Evolutionary conservation across 2,113 vertebrate genomes (phyloP).

Genomic region (Pelusios castaneus): DNA sequence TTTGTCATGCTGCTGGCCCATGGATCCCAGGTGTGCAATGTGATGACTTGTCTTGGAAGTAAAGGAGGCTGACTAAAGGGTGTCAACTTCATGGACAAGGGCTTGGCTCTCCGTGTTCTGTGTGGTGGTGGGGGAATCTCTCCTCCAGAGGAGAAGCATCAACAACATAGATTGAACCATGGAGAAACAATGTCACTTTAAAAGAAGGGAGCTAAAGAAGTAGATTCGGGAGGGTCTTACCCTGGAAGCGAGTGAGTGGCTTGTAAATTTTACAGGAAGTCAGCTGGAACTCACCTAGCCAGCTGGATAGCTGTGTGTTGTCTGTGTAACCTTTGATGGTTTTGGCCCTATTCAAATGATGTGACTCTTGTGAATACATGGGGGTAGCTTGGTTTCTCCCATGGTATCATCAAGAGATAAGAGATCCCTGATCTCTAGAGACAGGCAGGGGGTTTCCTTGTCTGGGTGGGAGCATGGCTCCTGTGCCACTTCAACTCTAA

Average conservation of each 20-base stretch:
- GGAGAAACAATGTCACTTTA: background rate
- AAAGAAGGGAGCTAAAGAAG: background rate
- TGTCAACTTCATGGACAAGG: background rate
- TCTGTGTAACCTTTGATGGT: background rate
- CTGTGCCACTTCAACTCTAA: background rate
- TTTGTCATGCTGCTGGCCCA: background rate
- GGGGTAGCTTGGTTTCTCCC: background rate
- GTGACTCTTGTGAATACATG: background rate
- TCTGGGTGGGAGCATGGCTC: background rate
- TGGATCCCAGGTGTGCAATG: fast-evolving
- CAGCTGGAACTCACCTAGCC: background rate
- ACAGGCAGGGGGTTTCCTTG: background rate
- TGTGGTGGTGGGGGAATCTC: background rate
- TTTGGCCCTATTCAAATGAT: background rate
- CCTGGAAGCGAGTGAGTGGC: background rate
- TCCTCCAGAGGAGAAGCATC: background rate
- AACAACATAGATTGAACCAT: background rate
- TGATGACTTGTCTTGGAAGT: background rate
- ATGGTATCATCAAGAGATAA: background rate
- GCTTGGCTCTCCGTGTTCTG: background rate
- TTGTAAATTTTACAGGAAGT: background rate
- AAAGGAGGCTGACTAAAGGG: background rate
- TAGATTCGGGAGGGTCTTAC: background rate
- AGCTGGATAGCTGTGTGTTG: background rate
- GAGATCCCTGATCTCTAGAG: background rate